Base-by-base conservation (phyloP, 2,797 vertebrate genomes). In the Halcyon leucocephala region DNA sequence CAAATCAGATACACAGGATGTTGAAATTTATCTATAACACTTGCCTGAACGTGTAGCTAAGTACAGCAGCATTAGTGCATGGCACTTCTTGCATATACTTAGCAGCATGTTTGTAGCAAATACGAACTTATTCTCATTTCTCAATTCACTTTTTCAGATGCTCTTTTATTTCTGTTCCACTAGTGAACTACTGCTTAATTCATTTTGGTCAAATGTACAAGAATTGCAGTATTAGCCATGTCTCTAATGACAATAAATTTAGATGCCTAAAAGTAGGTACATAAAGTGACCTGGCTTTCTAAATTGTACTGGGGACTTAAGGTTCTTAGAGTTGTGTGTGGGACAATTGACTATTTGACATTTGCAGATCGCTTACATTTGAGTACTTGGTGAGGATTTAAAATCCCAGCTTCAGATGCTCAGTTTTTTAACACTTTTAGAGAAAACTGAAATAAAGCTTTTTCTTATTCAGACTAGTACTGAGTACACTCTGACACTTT, bases 11-110 rank as follows among this genome's bases (percentile, higher is more conserved):
- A 77, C 71, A 70, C 60, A 86, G 84, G 80, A 90, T 94, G 86
- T 66, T 89, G 71, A 55, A 66, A 28, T 92, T 92, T 95, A 92
- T 92, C 95, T 96, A 28, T 87, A 93, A 86, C 87, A 73, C 65
- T 92, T 84, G 74, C 48, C 52, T 0, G 2, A 92, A 35, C 26
- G 19, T 64, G 35, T 86, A 61, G 49, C 52, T 35, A 73, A 82
- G 55, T 77, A 29, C 44, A 66, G 31, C 39, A 88, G 39, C 60
- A 77, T 17, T 19, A 73, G 35, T 17, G 16, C 28, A 52, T 48
- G 69, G 41, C 42, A 42, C n/a, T 82, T 89, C 37, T 60, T 77
- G 20, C 20, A 11, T 57, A 22, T 37, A 58, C 26, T 57, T 89
- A 55, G n/a, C 16, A 72, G 41, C 7, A 15, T 13, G 41, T 44